Evolutionary conservation across 92 coral and sea anemone genomes (phyloP).

Genomic region (Heliopora coerulea): DNA sequence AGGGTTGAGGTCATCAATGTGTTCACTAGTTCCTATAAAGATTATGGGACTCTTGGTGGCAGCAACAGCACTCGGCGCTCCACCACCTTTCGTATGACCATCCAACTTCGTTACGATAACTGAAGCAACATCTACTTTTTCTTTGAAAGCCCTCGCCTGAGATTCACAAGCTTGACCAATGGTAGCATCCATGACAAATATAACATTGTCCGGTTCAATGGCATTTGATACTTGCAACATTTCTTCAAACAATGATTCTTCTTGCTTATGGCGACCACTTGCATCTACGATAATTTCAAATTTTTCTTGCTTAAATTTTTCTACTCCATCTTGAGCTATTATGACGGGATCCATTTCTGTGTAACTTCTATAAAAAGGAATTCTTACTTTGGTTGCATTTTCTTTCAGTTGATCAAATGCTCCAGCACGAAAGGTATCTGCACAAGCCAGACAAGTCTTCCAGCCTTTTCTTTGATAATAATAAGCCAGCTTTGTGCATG

Average conservation of each 20-base stretch:
- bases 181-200: conserved; percentile 99
- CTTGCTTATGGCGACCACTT: conserved; percentile 98
- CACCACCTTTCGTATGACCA: conserved; percentile 99
- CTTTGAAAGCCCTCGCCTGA: conserved; percentile 98
- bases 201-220: conserved; percentile 90
- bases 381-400: conserved; percentile 97
- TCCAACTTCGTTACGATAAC: conserved; percentile 96
- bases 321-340: conserved; percentile 98
- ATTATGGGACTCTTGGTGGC: conserved; percentile 98
- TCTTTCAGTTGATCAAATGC: conserved; percentile 98
- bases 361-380: conserved; percentile 98
- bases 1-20: conserved; percentile 96
- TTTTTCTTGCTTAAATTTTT: conserved; percentile 92
- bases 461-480: conserved; percentile 95
- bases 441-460: conserved; percentile 97
- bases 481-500: conserved; percentile 97
- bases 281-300: conserved; percentile 98
- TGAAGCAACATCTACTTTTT: conserved; percentile 97
- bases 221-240: conserved; percentile 99
- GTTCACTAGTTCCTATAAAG: conserved; percentile 98
- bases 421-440: conserved; percentile 99
- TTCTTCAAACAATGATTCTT: conserved; percentile 93
- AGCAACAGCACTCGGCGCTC: conserved; percentile 98
- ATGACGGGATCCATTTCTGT: conserved; percentile 99
- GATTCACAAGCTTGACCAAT: conserved; percentile 99